These are phyloP conservation scores for Oconnorella tubifera DNA, from an alignment of 2,888 invertebrate species.

Conservation along the genomic window DNA sequence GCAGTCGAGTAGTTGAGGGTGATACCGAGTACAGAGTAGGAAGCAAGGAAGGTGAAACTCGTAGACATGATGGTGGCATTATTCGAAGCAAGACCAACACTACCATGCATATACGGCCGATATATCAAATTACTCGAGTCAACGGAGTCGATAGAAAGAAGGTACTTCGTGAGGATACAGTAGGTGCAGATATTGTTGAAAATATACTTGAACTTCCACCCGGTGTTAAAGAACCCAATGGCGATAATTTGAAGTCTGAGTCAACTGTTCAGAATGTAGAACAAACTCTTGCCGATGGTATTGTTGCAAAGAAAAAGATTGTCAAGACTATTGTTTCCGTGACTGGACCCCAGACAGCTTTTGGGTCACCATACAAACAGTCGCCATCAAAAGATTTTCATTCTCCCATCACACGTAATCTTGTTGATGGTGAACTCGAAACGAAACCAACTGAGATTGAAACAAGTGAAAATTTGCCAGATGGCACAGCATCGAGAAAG, in stretches of 20 bases:
- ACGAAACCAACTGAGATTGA: constrained; percentile 1
- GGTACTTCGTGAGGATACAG: constrained; percentile 7
- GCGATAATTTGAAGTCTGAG: constrained; percentile 3
- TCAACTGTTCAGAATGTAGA: neutral
- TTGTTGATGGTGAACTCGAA: constrained; percentile 10
- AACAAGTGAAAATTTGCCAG: constrained; percentile 5
- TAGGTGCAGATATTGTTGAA: constrained; percentile 12
- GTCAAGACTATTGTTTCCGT: constrained; percentile 8
- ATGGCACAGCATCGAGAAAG: constrained; percentile 8
- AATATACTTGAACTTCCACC: constrained; percentile 18
- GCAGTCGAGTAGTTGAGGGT: neutral
- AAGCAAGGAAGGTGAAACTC: neutral
- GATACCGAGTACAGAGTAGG: neutral
- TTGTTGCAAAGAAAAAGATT: constrained; percentile 9
- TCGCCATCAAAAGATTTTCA: neutral
- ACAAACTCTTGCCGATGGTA: constrained; percentile 5
- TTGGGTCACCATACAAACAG: neutral
- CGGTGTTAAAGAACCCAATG: constrained; percentile 10
- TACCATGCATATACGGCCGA: neutral
- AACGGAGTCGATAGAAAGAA: constrained; percentile 8
- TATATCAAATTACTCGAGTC: neutral
- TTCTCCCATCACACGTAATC: neutral
- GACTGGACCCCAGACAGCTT: neutral
- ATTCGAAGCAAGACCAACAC: constrained; percentile 1
- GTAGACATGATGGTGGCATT: constrained; percentile 2